Conservation (phyloP, 1,140 invertebrate genomes). For the Cheumatopsyche charites region DNA sequence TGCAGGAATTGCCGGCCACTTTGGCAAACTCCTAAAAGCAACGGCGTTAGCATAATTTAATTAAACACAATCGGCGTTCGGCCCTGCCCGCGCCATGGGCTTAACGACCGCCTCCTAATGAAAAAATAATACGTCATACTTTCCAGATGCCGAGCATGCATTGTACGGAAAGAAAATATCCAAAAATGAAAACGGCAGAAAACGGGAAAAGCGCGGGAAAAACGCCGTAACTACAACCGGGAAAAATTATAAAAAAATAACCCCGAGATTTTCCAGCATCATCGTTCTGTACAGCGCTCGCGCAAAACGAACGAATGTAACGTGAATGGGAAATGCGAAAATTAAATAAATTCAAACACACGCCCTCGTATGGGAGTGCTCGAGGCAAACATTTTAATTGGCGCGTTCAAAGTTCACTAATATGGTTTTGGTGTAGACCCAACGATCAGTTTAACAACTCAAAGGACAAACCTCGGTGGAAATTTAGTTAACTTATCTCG, state of each 20-base stretch:
- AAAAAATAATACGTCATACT: no score
- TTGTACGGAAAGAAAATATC: no score
- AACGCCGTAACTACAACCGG: no score
- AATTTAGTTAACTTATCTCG: conserved; percentile 28
- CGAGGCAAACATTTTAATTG: conserved; percentile 28
- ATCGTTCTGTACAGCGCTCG: no score
- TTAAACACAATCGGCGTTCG: conserved; percentile 37
- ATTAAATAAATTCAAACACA: not conserved
- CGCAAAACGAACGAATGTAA: no score
- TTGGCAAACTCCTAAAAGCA: conserved; percentile 34
- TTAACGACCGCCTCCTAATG: not conserved
- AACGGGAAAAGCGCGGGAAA: no score
- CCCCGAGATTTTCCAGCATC: no score
- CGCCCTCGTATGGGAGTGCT: not conserved
- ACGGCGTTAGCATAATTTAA: conserved; percentile 37
- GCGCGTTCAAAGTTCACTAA: conserved; percentile 26
- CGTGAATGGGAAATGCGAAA: not conserved
- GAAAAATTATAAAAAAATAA: no score
- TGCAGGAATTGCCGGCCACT: conserved; percentile 23
- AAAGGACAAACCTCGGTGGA: conserved; percentile 30
- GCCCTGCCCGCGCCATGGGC: not conserved
- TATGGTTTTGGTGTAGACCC: conserved; percentile 28
- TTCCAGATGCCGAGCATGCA: no score
- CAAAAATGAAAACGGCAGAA: no score
- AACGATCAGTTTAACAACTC: conserved; percentile 32